Conservation (phyloP, 2,113 vertebrate species). For the Alaudala cheleensis region DNA sequence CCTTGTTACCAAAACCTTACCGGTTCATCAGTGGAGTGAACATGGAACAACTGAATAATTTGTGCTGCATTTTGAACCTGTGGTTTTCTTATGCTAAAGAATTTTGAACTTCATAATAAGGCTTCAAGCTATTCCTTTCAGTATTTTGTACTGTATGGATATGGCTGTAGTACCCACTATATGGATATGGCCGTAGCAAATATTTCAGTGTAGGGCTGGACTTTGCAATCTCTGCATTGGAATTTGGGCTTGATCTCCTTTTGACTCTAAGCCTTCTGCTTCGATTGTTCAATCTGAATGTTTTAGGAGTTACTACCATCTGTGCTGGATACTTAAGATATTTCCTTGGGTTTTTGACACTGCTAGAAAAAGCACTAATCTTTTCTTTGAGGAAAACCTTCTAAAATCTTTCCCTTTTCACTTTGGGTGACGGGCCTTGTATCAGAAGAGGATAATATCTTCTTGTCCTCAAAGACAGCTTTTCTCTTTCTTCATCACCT, state of each 20-base stretch:
- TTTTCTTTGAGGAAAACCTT: conserved; percentile 40
- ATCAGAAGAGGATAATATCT: conserved; percentile 25
- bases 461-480: conserved; percentile 46
- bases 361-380: conserved; percentile 58
- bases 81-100: neutral
- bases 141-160: neutral
- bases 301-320: conserved; percentile 23
- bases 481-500: conserved; percentile 63
- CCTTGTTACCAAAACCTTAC: neutral
- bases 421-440: conserved; percentile 74
- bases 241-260: neutral
- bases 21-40: neutral
- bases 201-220: neutral
- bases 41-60: neutral
- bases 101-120: neutral
- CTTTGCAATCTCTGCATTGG: neutral
- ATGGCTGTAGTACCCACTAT: neutral
- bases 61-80: neutral
- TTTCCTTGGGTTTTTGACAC: neutral
- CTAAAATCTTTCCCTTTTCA: conserved; percentile 47
- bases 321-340: neutral
- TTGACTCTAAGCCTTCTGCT: neutral
- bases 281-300: neutral
- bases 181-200: neutral
- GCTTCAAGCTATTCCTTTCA: neutral